These are phyloP conservation scores for Thinocorus orbignyianus DNA, from an alignment of 2,113 vertebrate genomes.

Conservation along the genomic window DNA sequence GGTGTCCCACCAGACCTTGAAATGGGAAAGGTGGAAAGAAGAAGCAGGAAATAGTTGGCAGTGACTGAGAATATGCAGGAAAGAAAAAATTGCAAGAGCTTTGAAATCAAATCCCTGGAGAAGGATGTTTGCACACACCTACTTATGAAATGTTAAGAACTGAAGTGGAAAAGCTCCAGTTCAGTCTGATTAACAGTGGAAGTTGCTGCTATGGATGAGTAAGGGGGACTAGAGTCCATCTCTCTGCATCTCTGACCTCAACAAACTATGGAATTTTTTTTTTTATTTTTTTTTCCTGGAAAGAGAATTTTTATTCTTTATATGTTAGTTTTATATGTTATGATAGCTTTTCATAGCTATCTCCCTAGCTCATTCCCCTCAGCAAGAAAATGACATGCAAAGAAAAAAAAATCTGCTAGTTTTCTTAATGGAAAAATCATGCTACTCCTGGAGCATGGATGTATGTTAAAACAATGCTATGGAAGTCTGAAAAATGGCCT, in stretches of 20 bases:
- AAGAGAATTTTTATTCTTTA: not conserved
- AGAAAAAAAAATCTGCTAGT: not conserved
- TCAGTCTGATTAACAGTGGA: not conserved
- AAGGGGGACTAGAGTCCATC: not conserved
- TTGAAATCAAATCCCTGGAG: not conserved
- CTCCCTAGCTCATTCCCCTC: not conserved
- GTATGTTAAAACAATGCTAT: not conserved
- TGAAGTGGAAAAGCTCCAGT: not conserved
- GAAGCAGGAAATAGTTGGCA: not conserved
- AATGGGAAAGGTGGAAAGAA: not conserved
- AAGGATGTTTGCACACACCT: not conserved
- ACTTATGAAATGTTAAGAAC: not conserved
- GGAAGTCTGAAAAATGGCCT: not conserved
- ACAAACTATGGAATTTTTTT: not conserved
- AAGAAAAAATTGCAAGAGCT: not conserved
- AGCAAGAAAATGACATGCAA: not conserved
- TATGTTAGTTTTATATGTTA: too few species aligned
- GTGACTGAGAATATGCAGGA: not conserved
- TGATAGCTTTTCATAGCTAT: not conserved
- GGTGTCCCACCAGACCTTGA: not conserved
- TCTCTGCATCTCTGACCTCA: not conserved
- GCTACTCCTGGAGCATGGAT: not conserved
- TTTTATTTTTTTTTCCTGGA: not conserved
- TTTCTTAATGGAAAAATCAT: not conserved
- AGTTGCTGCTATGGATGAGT: not conserved